Base-by-base conservation (phyloP, 37 sponge, comb jelly and placozoan genomes). In the Oscarella lobularis region DNA sequence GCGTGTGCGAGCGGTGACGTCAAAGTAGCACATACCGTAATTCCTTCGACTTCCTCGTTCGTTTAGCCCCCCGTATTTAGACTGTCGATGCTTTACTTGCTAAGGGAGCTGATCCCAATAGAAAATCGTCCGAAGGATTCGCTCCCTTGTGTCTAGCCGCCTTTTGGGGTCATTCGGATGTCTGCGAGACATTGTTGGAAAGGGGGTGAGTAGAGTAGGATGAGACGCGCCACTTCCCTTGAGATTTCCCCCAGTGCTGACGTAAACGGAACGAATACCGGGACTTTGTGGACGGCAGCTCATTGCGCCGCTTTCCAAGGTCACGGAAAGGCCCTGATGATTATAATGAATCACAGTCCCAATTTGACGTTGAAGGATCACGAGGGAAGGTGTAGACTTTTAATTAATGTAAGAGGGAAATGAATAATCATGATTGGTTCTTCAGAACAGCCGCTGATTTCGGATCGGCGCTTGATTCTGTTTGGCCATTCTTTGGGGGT, bases 281-380 rank as follows among this genome's bases (percentile, higher is more conserved):
- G 76, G 33, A 88, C 84, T 37, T 68, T 77, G 30, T 81, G 81
- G 89, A 88, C 89, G 20, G 81, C 89, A 5, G 81, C 78, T 39
- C 89, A 88, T 68, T 81, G 82, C 78, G 89, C 89, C 32, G 89
- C 89, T 39, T 81, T 88, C 75, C 85, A 84, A 81, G 89, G 89
- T 38, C 89, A 84, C 31, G 89, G 89, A 31, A 84, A 84, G 73
- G 85, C 79, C 20, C 65, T 83, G 38, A 67, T 84, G 29, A 31
- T 66, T 38, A 82, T 88, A 1, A 38, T 81, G 65, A 79, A 88
- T 55, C 38, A 70, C 40, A 39, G 76, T 0, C 85, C 85, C 39
- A 72, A 85, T 66, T 68, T 85, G 27, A 54, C 73, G 0, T n/a
- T 76, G 0, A 33, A 76, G 39, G 85, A 85, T 40, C 39, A 82